These are phyloP conservation scores for Grapholita molesta DNA, from an alignment of 1,140 invertebrate species.

Conservation along the genomic window DNA sequence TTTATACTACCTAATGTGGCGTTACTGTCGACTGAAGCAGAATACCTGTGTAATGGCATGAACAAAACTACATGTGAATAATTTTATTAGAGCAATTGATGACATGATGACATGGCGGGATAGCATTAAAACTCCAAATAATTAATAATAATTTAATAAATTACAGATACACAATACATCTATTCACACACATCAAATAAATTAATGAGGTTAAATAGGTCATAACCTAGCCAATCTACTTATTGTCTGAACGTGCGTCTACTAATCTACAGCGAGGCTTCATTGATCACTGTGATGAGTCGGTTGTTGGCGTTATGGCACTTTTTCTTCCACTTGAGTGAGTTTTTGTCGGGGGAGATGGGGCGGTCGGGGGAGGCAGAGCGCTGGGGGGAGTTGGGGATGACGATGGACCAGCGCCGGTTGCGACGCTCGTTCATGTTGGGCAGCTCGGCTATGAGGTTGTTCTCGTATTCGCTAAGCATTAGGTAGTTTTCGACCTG, in stretches of 20 bases:
- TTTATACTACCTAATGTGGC: no score
- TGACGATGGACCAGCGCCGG: constrained; percentile 83
- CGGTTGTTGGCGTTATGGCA: constrained; percentile 79
- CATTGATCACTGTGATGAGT: constrained; percentile 87
- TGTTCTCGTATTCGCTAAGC: constrained; percentile 93
- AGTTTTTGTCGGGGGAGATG: constrained; percentile 50
- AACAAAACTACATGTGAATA: no score
- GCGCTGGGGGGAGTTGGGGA: constrained; percentile 50
- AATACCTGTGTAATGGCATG: no score
- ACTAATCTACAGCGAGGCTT: constrained; percentile 80
- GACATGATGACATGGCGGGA: not conserved
- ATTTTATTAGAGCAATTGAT: no score
- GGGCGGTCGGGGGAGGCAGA: constrained; percentile 36
- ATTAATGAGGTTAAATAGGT: constrained; percentile 77
- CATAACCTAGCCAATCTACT: constrained; percentile 61
- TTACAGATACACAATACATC: constrained; percentile 72
- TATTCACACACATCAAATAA: constrained; percentile 73
- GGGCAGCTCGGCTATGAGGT: constrained; percentile 88
- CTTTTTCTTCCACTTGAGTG: constrained; percentile 74
- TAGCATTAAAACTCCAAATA: not conserved
- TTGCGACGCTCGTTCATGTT: constrained; percentile 84
- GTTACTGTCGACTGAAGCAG: no score
- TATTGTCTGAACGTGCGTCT: constrained; percentile 66
- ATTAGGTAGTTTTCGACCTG: constrained; percentile 90
- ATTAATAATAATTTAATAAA: constrained; percentile 74